A percentile compares a stretch with the other conserved stretches of the same genome.
phyloP scores from a whole-genome alignment of 2,797 vertebrate species.

The Denticeps clupeoides region DNA sequence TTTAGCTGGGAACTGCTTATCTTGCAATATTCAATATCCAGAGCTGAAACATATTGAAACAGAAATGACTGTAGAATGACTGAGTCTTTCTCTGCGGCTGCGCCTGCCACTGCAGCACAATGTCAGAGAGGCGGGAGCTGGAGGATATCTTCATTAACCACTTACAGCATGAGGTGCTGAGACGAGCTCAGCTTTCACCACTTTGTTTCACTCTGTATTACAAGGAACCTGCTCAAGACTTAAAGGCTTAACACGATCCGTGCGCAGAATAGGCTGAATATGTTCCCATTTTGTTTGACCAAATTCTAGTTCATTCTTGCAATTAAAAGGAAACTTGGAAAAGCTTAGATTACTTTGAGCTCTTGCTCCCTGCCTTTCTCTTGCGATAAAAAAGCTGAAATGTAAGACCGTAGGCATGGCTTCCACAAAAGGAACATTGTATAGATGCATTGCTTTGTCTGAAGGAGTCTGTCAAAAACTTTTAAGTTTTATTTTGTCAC shows the following conservation, averaged over 20 bases:
- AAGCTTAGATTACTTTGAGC: constrained; percentile 25
- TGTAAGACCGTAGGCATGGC: too few relatives aligned
- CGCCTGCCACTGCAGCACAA: not conserved
- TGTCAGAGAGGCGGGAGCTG: constrained; percentile 1
- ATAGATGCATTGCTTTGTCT: too few relatives aligned
- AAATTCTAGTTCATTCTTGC: not conserved
- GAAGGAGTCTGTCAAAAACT: too few relatives aligned
- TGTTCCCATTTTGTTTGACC: not conserved
- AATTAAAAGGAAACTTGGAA: too few relatives aligned
- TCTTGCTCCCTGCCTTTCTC: constrained; percentile 18
- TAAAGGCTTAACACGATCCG: too few relatives aligned
- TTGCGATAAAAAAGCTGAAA: too few relatives aligned
- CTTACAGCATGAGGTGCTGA: too few relatives aligned
- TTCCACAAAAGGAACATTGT: too few relatives aligned
- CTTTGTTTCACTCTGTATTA: constrained; percentile 8
- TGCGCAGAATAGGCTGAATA: too few relatives aligned
- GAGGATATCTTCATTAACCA: constrained; percentile 14
- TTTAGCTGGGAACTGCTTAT: constrained; percentile 23
- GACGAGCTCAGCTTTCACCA: constrained; percentile 1
- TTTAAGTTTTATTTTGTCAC: too few relatives aligned
- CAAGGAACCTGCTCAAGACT: too few relatives aligned
- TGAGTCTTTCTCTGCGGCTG: not conserved
- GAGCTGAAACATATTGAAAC: constrained; percentile 20
- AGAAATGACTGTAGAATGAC: constrained; percentile 15
- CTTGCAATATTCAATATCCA: constrained; percentile 16